Evolutionary conservation across 2,888 invertebrate genomes (phyloP).

Genomic region (Caenorhabditis sulstoni): DNA sequence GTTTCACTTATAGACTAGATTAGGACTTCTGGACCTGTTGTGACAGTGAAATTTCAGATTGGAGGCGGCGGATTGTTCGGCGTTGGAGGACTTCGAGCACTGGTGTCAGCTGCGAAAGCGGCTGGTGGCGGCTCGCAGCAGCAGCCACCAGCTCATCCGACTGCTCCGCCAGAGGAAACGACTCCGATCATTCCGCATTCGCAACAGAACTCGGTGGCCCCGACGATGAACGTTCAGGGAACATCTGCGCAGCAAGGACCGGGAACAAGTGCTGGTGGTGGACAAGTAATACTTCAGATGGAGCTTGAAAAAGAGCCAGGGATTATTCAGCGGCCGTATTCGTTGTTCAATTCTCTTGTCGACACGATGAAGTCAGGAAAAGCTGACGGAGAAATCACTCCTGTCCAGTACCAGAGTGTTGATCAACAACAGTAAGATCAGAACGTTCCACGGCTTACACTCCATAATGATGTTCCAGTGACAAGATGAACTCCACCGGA

Average conservation of each 20-base stretch:
- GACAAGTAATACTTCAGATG: slow-evolving; percentile 48
- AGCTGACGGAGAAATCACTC: slow-evolving; percentile 71
- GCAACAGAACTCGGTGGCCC: slow-evolving; percentile 39
- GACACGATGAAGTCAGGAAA: slow-evolving; percentile 80
- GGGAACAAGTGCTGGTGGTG: slow-evolving; percentile 36
- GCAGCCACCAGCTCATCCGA: slow-evolving; percentile 46
- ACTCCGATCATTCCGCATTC: slow-evolving; percentile 51
- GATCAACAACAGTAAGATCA: slow-evolving; percentile 46
- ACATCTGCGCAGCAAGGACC: slow-evolving; percentile 18
- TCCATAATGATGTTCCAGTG: slow-evolving; percentile 32
- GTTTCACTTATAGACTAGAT: slow-evolving; percentile 19
- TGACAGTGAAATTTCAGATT: slow-evolving; percentile 61
- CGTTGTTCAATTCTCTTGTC: slow-evolving; percentile 78
- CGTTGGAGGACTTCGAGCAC: slow-evolving; percentile 72
- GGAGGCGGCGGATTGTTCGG: slow-evolving; percentile 78
- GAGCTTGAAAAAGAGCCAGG: slow-evolving; percentile 35
- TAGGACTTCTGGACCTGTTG: background rate
- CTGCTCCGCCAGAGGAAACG: slow-evolving; percentile 56
- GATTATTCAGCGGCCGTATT: slow-evolving; percentile 63
- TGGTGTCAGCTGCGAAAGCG: slow-evolving; percentile 78
- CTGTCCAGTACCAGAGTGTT: slow-evolving; percentile 61
- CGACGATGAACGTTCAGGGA: slow-evolving; percentile 31
- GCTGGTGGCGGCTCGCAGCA: slow-evolving; percentile 65
- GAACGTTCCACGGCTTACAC: background rate
- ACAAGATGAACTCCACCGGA: slow-evolving; percentile 62